Evolutionary conservation across 2,113 vertebrate genomes (phyloP).

Genomic region (Triplophysa rosa): DNA sequence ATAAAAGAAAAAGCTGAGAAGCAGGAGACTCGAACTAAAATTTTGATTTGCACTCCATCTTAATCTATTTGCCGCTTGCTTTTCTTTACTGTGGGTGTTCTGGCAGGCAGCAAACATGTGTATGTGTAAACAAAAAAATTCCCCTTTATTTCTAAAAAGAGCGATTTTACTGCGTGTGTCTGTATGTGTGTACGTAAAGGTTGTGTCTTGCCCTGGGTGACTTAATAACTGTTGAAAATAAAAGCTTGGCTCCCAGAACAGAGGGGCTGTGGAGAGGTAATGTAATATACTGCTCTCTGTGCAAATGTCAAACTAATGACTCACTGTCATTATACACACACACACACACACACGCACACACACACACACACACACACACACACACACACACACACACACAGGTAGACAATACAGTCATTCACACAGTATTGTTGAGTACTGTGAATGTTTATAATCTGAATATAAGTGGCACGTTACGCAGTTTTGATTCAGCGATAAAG

Average conservation of each 20-base stretch:
- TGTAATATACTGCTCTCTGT: slow-evolving; percentile 58
- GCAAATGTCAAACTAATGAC: slow-evolving; percentile 69
- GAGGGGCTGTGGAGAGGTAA: slow-evolving; percentile 53
- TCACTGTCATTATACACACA: slow-evolving; percentile 56
- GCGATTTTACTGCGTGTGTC: background rate
- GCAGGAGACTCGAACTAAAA: background rate
- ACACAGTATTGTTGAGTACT: slow-evolving; percentile 16
- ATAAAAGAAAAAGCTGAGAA: background rate
- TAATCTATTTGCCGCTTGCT: background rate
- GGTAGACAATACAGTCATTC: slow-evolving; percentile 38
- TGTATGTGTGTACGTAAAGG: slow-evolving; percentile 39
- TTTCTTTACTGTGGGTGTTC: slow-evolving; percentile 18
- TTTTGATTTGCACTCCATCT: background rate
- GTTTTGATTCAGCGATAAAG: slow-evolving; percentile 19
- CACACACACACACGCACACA: too few relatives aligned
- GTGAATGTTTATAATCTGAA: slow-evolving; percentile 35
- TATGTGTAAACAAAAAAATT: background rate
- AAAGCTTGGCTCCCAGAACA: slow-evolving; percentile 58
- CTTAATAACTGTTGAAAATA: slow-evolving; percentile 58
- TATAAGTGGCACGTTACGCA: slow-evolving; percentile 21
- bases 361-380: slow-evolving; percentile 27
- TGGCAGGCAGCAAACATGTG: background rate
- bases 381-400: slow-evolving; percentile 31
- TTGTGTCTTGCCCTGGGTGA: slow-evolving; percentile 55
- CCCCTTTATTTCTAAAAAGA: background rate